Conservation (phyloP, 2,888 invertebrate genomes). For the Pantelozetes paolii region DNA sequence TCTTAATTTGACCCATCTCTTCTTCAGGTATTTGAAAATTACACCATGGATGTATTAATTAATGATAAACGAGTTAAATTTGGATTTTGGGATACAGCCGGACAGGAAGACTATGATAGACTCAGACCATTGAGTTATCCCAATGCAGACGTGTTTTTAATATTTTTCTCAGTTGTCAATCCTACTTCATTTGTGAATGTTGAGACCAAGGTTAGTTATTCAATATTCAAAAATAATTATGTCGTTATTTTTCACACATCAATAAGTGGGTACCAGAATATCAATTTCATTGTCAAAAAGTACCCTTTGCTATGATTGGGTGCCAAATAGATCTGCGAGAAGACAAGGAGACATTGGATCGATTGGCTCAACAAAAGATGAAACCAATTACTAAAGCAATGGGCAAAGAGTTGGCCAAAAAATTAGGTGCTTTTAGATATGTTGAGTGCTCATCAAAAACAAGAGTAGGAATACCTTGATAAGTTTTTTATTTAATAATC, state of each 20-base stretch:
- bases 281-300: constrained; percentile 98
- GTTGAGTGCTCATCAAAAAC: constrained; percentile 66
- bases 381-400: background rate
- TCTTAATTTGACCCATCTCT: too few species aligned
- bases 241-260: too few species aligned
- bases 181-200: background rate
- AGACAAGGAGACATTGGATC: constrained; percentile 67
- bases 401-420: constrained; percentile 95
- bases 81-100: background rate
- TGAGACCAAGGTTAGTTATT: constrained; percentile 74
- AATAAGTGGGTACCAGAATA: constrained; percentile 99
- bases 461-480: too few species aligned
- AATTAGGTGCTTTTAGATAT: constrained; percentile 96
- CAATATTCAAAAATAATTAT: too few species aligned
- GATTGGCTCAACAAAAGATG: constrained; percentile 70
- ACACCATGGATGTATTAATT: too few species aligned
- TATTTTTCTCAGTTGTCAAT: background rate
- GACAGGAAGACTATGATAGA: background rate
- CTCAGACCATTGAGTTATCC: background rate
- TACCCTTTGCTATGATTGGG: constrained; percentile 97
- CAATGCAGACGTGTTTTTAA: background rate
- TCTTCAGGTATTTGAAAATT: too few species aligned
- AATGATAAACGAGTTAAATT: too few species aligned
- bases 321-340: constrained; percentile 98
- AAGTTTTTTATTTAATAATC: too few species aligned